Base-by-base conservation (phyloP, 2,888 invertebrate species). In the Esperia sulphurella region DNA sequence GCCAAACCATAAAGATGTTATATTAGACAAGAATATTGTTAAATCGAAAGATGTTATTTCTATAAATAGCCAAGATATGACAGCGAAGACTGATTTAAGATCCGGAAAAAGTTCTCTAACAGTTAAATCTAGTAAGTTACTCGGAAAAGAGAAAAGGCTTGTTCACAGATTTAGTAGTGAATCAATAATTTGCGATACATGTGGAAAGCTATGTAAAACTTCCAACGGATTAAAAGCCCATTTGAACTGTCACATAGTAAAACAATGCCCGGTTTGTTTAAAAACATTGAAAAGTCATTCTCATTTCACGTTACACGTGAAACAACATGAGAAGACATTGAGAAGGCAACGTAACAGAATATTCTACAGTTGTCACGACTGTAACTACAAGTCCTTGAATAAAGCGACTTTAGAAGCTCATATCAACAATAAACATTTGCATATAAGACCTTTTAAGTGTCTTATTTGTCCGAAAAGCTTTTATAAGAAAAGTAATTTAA, bases 401-500 rank as follows among this genome's bases (percentile, higher is more conserved):
- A 80, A 76, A 51, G 53, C 53, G 6, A 71, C 71, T 8, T 52
- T 83, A 8, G 66, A 79, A 47, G 79, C 75, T 0, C 83, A 83
- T 51, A 68, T 67, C 0, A 80, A 83, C 44, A 82, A 76, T 55
- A 51, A 54, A 0, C 83, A 83, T 58, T 61, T 81, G 29, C 50
- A 65, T 28, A 53, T 63, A 3, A 58, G 73, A 39, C 81, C 82
- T 0, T 71, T 65, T 46, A 47, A 59, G 0, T 83, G 83, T 45
- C 42, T 65, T 3, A 53, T 68, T 43, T 83, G 83, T 52, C 52
- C 47, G 12, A 83, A 79, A 71, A 66, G 70, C 0, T 83, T 81
- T 53, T 80, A 70, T 39, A 78, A 73, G 46, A 81, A 75, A 45
- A 76, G 74, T 49, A 72, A 79, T 33, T 54, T 83, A 21, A 66